Evolutionary conservation across 92 coral and sea anemone genomes (phyloP).

Genomic region (Umimayanthus kanabou): DNA sequence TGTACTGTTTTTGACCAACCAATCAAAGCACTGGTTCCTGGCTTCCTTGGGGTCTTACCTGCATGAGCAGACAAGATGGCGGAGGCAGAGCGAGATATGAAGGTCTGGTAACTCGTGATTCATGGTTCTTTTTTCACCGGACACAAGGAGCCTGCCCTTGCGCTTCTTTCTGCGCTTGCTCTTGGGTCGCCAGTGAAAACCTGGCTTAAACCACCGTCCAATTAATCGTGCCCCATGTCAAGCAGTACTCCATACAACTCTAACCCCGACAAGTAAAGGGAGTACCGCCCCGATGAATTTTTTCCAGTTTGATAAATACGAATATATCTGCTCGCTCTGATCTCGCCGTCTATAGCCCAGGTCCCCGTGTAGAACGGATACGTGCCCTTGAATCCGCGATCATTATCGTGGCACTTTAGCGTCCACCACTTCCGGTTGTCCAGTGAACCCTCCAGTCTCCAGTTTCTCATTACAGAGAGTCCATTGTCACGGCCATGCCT

Average conservation of each 20-base stretch:
- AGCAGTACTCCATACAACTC: conserved; percentile 76
- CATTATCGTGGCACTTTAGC: conserved; percentile 74
- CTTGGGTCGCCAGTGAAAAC: neutral
- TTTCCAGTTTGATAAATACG: conserved; percentile 82
- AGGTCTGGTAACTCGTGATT: too few relatives aligned
- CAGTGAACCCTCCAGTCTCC: conserved; percentile 84
- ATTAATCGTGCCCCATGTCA: conserved; percentile 41
- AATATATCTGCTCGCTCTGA: conserved; percentile 71
- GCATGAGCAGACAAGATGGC: too few relatives aligned
- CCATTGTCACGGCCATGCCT: conserved; percentile 90
- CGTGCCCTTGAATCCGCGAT: conserved; percentile 73
- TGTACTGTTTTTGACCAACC: too few relatives aligned
- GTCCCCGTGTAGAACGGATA: conserved; percentile 78
- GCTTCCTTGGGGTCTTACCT: too few relatives aligned
- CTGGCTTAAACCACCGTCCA: neutral
- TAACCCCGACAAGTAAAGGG: conserved; percentile 72
- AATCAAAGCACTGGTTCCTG: too few relatives aligned
- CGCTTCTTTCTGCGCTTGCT: too few relatives aligned
- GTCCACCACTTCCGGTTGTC: conserved; percentile 69
- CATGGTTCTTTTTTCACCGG: too few relatives aligned
- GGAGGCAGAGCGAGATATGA: too few relatives aligned
- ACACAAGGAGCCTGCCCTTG: too few relatives aligned
- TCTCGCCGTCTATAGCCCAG: conserved; percentile 76
- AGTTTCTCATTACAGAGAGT: conserved; percentile 73
- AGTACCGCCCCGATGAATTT: conserved; percentile 76